A percentile compares a stretch with the other conserved stretches of the same genome.
Evolutionary conservation across 2,113 vertebrate genomes (phyloP).

Genomic region (Dromiciops gliroides): DNA sequence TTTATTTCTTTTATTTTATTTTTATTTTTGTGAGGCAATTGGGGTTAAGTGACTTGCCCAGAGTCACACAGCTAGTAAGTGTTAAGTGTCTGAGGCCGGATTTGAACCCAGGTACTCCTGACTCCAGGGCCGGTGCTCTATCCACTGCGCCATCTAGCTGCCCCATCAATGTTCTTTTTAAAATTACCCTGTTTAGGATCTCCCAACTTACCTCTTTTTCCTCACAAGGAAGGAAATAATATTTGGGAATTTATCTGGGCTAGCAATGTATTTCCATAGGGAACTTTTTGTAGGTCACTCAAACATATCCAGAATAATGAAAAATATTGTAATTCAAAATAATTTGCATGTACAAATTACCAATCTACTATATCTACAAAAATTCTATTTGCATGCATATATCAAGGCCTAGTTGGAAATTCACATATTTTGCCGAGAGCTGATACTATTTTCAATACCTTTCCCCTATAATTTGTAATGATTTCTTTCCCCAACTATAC

Average conservation of each 20-base stretch:
- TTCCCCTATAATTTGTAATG: slow-evolving; percentile 45
- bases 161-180: no score
- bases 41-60: no score
- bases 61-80: no score
- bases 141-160: no score
- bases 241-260: background rate
- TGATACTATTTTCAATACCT: slow-evolving; percentile 36
- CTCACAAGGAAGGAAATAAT: fast-evolving
- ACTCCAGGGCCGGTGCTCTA: no score
- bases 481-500: slow-evolving; percentile 62
- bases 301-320: slow-evolving; percentile 63
- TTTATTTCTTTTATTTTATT: no score
- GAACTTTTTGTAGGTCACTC: slow-evolving; percentile 3
- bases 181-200: slow-evolving; percentile 14
- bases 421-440: slow-evolving; percentile 4
- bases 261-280: slow-evolving; percentile 19
- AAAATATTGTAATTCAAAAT: slow-evolving; percentile 30
- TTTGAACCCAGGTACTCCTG: no score
- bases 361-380: slow-evolving; percentile 43
- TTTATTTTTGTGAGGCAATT: no score
- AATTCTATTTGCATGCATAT: slow-evolving; percentile 13
- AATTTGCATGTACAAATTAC: slow-evolving; percentile 49
- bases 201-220: background rate
- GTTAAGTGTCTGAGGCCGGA: no score
- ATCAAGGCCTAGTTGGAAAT: slow-evolving; percentile 28